These are phyloP conservation scores for Troides oblongomaculatus DNA, from an alignment of 2,888 invertebrate genomes.

Conservation along the genomic window DNA sequence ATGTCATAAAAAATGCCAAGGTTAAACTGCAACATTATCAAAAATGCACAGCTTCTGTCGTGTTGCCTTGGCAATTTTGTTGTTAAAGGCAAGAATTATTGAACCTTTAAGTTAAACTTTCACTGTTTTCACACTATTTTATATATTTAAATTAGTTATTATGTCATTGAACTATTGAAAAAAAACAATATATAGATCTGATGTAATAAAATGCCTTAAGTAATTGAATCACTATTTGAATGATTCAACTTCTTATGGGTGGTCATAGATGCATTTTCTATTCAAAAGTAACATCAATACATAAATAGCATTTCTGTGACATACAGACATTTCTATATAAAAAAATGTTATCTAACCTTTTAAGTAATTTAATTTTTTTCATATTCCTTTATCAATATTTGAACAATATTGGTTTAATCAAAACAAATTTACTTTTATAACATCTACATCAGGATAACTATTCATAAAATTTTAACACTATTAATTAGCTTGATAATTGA, in stretches of 20 bases:
- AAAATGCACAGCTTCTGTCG: constrained; percentile 38
- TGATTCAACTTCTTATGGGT: background rate
- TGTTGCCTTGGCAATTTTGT: constrained; percentile 32
- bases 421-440: background rate
- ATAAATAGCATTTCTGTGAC: background rate
- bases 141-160: too few relatives aligned
- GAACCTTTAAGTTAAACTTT: constrained; percentile 41
- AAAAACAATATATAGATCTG: background rate
- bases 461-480: background rate
- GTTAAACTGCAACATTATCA: constrained; percentile 43
- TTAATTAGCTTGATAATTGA: background rate
- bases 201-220: background rate
- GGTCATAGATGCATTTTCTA: background rate
- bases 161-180: background rate
- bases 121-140: constrained; percentile 4
- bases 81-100: constrained; percentile 38
- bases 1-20: constrained; percentile 49
- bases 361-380: background rate
- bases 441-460: background rate
- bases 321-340: background rate
- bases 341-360: background rate
- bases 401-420: background rate
- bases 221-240: background rate
- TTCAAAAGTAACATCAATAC: background rate
- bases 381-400: background rate